These are phyloP conservation scores for Alethe castanea DNA, from an alignment of 2,113 vertebrate genomes.

Conservation along the genomic window DNA sequence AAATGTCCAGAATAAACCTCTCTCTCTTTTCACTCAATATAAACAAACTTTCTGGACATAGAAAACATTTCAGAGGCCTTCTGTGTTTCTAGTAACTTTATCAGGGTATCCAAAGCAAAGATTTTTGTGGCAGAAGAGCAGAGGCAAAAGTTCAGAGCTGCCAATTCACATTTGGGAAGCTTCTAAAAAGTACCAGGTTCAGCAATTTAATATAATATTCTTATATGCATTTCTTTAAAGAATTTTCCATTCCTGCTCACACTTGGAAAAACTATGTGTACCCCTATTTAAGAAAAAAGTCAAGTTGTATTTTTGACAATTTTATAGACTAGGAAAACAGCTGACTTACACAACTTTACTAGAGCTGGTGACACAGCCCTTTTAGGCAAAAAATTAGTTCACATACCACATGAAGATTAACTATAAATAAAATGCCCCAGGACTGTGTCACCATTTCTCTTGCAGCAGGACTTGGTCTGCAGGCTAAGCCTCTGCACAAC, in stretches of 20 bases:
- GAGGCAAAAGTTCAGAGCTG: background rate
- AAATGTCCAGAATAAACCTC: background rate
- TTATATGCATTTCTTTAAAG: background rate
- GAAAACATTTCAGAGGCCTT: background rate
- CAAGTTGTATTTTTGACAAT: background rate
- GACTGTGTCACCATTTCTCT: background rate
- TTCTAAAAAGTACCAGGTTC: background rate
- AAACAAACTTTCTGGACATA: background rate
- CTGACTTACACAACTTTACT: background rate
- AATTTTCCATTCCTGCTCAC: background rate
- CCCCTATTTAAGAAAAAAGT: fast-evolving
- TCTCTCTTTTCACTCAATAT: background rate
- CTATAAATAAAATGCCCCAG: background rate
- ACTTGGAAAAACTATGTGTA: background rate
- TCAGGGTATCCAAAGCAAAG: background rate
- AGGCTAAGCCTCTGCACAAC: background rate
- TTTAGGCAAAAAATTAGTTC: background rate
- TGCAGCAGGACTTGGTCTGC: background rate
- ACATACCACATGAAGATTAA: background rate
- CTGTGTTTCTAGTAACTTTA: background rate
- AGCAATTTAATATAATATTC: background rate
- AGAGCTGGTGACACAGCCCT: background rate
- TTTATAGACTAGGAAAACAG: background rate
- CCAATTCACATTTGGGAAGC: background rate
- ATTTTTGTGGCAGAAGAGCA: background rate